phyloP scores from a whole-genome alignment of 1,140 invertebrate genomes.

The Lanistes nyassanus region DNA sequence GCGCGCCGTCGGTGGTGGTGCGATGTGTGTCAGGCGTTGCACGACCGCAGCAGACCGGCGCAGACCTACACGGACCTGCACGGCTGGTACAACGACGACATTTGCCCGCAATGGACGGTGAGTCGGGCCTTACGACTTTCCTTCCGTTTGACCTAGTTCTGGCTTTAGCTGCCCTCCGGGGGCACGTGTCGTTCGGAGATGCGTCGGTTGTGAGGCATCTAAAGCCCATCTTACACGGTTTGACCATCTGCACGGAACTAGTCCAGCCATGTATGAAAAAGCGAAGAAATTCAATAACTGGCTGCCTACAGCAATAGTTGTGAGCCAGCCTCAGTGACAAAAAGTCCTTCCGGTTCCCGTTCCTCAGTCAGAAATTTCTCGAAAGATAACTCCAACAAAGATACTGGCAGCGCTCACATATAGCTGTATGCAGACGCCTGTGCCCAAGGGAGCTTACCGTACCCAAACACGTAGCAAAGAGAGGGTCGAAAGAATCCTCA shows the following conservation, averaged over 20 bases:
- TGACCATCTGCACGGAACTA: neutral
- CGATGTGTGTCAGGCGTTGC: conserved; percentile 44
- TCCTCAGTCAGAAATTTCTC: no score
- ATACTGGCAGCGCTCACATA: no score
- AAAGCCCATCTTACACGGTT: no score
- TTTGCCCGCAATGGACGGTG: conserved; percentile 41
- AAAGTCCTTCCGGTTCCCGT: no score
- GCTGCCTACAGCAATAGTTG: no score
- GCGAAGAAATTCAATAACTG: neutral
- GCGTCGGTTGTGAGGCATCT: neutral
- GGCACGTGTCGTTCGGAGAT: neutral
- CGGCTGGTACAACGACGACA: conserved; percentile 50
- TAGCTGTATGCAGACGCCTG: no score
- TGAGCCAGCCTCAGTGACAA: no score
- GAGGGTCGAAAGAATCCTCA: no score
- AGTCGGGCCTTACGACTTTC: neutral
- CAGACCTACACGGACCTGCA: conserved; percentile 50
- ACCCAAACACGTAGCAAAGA: no score
- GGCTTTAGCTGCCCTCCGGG: neutral
- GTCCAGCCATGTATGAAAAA: neutral
- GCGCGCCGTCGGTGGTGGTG: conserved; percentile 39
- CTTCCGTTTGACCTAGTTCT: neutral
- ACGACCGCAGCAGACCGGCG: conserved; percentile 38
- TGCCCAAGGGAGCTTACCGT: no score
- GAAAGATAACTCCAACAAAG: no score